Base-by-base conservation (phyloP, 2,797 vertebrate species). In the Rhinophrynus dorsalis region DNA sequence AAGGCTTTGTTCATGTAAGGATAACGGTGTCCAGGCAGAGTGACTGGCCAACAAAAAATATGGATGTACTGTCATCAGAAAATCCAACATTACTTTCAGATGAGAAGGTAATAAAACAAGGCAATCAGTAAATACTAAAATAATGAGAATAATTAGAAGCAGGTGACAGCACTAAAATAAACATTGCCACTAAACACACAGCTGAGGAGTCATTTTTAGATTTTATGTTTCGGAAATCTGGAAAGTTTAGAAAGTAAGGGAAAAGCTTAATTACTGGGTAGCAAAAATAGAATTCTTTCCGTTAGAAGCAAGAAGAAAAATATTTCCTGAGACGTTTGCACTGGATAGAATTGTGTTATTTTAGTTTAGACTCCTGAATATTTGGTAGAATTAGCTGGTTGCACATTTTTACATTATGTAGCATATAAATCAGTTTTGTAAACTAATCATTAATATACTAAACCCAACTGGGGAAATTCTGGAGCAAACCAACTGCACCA, bases 131-230 rank as follows among this genome's bases (percentile, higher is more conserved):
- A 5, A 26, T 57, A 37, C 29, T 32, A 51, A 32, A 44, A 15
- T 9, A 11, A 10, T 40, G 33, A 40, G 6, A 7, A 48, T 65
- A 65, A 72, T 72, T 33, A 51, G 54, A 64, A 58, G 33, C 68
- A 72, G 68, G 45, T 56, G 30, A 30, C 32, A 29, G 35, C 35
- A 8, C n/a, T 40, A 33, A 35, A 37, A 44, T 29, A 51, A 50
- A 26, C 24, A 27, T 6, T 38, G 12, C 37, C 3, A 12, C 6
- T 13, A 38, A n/a, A n/a, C 18, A 24, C 7, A 15, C 13, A 40
- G n/a, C 52, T 6, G 26, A 65, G 10, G 48, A 9, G 33, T 47
- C 42, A 56, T 45, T 44, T 47, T 58, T 15, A 48, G 44, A 6
- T 30, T 33, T 29, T 15, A 11, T 42, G 33, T 58, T n/a, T 27